Percentiles rank a stretch among this genome's conserved stretches.
Conservation (phyloP, 2,888 invertebrate species). For the Leucoptera coffeella region DNA sequence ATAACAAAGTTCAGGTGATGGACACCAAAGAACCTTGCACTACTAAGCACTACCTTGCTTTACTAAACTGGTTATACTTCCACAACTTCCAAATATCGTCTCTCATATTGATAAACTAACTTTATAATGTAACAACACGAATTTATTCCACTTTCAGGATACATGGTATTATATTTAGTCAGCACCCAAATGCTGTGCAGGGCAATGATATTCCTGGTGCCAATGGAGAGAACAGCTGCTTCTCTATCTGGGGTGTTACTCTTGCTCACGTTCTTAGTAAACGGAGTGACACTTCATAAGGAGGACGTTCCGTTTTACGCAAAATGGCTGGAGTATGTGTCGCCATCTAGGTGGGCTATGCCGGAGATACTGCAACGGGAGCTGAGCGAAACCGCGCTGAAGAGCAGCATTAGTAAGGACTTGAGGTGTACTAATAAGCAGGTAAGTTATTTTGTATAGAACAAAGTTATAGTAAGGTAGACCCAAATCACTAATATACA, state of each 20-base stretch:
- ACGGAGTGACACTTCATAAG: constrained; percentile 65
- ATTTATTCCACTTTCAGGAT: constrained; percentile 47
- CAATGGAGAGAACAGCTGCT: constrained; percentile 59
- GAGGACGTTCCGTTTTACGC: constrained; percentile 61
- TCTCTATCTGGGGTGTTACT: constrained; percentile 55
- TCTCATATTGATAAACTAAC: too few species aligned
- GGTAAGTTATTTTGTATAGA: constrained; percentile 36
- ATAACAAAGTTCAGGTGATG: too few species aligned
- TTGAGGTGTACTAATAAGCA: constrained; percentile 65
- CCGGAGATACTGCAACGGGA: constrained; percentile 63
- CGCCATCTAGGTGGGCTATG: constrained; percentile 68
- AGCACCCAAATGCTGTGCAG: constrained; percentile 63
- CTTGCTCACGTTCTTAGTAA: constrained; percentile 56
- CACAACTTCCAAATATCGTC: too few species aligned
- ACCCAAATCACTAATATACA: too few species aligned
- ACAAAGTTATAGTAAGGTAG: too few species aligned
- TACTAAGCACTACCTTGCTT: too few species aligned
- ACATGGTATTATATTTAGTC: constrained; percentile 65
- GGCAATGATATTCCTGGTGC: constrained; percentile 61
- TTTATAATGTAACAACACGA: too few species aligned
- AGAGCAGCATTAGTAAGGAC: constrained; percentile 38
- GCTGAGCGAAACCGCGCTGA: constrained; percentile 58
- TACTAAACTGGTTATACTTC: too few species aligned
- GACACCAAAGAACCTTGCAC: too few species aligned
- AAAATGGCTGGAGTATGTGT: constrained; percentile 61